Evolutionary conservation across 2,113 vertebrate species (phyloP), one percentile per base, ranked within the genome.

Genomic region (Platichthys stellatus): DNA sequence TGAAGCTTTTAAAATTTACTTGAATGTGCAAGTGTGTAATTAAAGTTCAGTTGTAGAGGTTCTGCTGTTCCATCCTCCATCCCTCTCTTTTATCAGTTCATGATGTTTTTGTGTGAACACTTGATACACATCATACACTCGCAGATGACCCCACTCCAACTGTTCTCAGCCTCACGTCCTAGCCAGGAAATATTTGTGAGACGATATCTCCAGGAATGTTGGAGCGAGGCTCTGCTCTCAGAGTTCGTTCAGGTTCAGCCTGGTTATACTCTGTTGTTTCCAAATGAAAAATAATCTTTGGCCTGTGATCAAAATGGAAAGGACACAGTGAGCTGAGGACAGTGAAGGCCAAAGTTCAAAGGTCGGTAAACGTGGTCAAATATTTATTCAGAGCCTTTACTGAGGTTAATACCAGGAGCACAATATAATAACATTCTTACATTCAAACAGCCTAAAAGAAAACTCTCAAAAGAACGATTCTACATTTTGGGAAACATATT

Each of bases 171-270:
- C 65, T 63, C 21, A 35, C 14, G 14, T 28, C 24, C 63, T 15
- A 14, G 69, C 72, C 58, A 71, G 74, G 57, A 73, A 81, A 77
- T 84, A 74, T 77, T 67, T 82, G 47, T 82, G 47, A 43, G 53
- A 24, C 60, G 20, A 61, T 74, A 78, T 63, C 64, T 74, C 54
- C 26, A 77, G 84, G 87, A 84, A 89, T 89, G 87, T 80, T 86
- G 81, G 84, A 69, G 43, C 11, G 49, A 56, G 31, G 4, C 23
- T 69, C 23, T 60, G 21, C 40, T 72, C 49, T 12, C 28, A 18
- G 8, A 43, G 47, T 66, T 45, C 45, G 14, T 73, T 23, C 21
- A 12, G 64, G 72, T 74, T 73, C 75, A 78, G 21, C 14, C 2
- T 47, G 38, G 71, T 63, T 56, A 15, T 57, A 57, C 62, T 20